A percentile compares a stretch with the other conserved stretches of the same genome.
Evolutionary conservation across 2,113 vertebrate species (phyloP).

Genomic region (Spilogale gracilis): DNA sequence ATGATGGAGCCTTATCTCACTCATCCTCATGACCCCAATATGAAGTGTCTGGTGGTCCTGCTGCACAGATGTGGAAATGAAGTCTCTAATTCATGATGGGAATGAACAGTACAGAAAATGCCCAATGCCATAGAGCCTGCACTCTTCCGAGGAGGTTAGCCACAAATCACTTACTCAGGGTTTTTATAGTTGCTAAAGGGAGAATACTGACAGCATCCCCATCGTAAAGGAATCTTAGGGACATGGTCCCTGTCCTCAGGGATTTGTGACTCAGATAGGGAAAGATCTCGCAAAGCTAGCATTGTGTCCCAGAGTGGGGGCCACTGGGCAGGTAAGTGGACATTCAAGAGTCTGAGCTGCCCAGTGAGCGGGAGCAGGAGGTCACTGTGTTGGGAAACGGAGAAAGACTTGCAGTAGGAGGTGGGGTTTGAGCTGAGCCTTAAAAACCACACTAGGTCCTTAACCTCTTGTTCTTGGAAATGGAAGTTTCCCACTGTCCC

Average conservation of each 20-base stretch:
- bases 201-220: not conserved
- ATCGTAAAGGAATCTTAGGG: not conserved
- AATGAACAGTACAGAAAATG: not conserved
- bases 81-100: not conserved
- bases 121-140: not conserved
- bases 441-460: not conserved
- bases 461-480: constrained; percentile 44
- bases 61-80: constrained; percentile 23
- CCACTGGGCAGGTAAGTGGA: not conserved
- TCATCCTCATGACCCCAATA: not conserved
- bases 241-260: not conserved
- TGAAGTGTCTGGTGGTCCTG: not conserved
- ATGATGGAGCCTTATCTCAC: not conserved
- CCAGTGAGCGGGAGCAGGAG: not conserved
- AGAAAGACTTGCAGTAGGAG: constrained; percentile 4
- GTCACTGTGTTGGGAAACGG: not conserved
- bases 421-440: not conserved
- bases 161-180: not conserved
- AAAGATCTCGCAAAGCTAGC: not conserved
- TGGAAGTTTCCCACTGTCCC: constrained; percentile 21
- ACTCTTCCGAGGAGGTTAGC: not conserved
- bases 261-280: not conserved
- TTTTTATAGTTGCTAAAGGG: not conserved
- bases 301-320: not conserved
- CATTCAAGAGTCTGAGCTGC: too few relatives aligned